Percentiles rank a stretch among this genome's conserved stretches.
Conservation (phyloP, 2,113 vertebrate species). For the Protobothrops flavoviridis region DNA sequence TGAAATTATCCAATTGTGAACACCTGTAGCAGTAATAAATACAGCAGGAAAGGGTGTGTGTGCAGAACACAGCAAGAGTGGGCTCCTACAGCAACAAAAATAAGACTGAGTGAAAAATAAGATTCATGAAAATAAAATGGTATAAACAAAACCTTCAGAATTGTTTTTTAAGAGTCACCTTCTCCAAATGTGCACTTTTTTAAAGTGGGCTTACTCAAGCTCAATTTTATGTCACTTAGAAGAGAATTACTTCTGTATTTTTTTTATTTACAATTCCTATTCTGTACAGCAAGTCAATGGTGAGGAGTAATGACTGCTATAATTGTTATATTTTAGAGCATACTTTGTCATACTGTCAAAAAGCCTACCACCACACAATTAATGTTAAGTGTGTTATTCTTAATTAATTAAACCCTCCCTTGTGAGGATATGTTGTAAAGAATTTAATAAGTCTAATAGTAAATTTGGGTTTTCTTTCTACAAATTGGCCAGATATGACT, state of each 20-base stretch:
- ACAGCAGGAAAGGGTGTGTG: neutral
- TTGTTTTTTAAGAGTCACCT: neutral
- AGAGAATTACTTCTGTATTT: neutral
- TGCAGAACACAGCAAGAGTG: neutral
- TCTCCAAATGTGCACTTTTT: neutral
- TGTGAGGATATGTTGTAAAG: neutral
- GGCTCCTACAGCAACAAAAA: neutral
- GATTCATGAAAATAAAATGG: neutral
- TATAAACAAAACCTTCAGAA: neutral
- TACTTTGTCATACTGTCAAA: neutral
- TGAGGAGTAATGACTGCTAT: neutral
- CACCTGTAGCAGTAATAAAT: neutral
- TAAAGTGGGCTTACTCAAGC: neutral
- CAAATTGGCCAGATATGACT: neutral
- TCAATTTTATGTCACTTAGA: neutral
- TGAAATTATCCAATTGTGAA: neutral
- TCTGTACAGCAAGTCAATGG: neutral
- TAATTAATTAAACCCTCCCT: neutral
- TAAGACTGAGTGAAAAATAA: neutral
- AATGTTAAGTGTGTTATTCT: neutral
- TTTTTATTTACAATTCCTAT: neutral
- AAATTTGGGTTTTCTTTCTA: neutral
- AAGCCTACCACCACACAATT: neutral
- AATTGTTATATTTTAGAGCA: neutral
- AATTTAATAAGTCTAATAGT: neutral